These are phyloP conservation scores for Willisornis vidua DNA, from an alignment of 2,113 vertebrate species.

Conservation along the genomic window DNA sequence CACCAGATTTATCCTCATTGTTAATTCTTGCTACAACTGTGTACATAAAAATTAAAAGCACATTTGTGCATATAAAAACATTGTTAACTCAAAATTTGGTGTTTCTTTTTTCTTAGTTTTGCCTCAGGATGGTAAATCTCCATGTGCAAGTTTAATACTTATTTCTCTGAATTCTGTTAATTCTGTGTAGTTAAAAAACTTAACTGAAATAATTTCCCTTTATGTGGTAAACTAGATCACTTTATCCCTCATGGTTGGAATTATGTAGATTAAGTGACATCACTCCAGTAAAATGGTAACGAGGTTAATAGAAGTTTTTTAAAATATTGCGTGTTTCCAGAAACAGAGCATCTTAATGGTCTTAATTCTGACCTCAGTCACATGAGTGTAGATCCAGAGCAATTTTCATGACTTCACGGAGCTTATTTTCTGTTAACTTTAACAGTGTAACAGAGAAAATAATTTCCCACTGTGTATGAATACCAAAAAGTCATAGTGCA, in stretches of 20 bases:
- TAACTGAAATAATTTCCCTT: background rate
- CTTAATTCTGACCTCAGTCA: background rate
- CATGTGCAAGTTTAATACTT: background rate
- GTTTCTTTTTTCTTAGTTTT: background rate
- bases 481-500: background rate
- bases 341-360: background rate
- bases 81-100: background rate
- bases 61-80: background rate
- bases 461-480: background rate
- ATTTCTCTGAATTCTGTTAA: background rate
- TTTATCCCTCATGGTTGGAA: background rate
- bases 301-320: background rate
- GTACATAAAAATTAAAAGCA: background rate
- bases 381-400: background rate
- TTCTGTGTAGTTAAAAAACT: background rate
- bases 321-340: background rate
- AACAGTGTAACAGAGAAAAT: background rate
- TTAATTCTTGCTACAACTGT: background rate
- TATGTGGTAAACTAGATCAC: background rate
- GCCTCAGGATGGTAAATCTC: background rate
- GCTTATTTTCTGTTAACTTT: background rate
- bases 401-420: background rate
- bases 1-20: background rate
- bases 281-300: background rate
- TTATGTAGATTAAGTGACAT: background rate